Conservation (phyloP, 2,888 invertebrate genomes). For the Tipula confusa region DNA sequence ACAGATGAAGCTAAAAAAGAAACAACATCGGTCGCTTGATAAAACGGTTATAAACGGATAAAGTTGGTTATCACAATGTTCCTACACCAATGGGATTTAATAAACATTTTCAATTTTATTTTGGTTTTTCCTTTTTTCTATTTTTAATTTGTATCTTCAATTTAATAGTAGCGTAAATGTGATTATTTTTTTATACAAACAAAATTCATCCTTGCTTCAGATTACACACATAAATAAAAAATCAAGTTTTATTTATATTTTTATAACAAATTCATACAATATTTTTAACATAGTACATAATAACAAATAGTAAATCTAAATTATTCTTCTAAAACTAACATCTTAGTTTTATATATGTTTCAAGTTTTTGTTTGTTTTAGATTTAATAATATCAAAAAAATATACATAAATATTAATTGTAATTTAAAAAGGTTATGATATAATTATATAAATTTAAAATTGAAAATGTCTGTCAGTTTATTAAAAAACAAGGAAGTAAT, state of each 20-base stretch:
- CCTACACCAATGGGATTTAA: not conserved
- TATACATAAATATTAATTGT: not conserved
- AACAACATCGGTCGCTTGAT: slow-evolving; percentile 62
- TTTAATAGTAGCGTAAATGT: not conserved
- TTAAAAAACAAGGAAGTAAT: too few species aligned
- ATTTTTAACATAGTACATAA: not conserved
- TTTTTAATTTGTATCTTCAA: not conserved
- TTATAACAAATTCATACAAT: not conserved
- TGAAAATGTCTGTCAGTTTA: too few species aligned
- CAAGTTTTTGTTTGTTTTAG: not conserved
- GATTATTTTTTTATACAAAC: not conserved
- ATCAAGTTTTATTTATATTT: too few species aligned
- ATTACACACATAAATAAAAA: too few species aligned
- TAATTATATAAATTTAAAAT: not conserved
- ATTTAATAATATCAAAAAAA: not conserved
- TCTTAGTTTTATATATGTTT: not conserved
- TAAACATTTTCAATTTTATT: not conserved
- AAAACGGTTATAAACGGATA: slow-evolving; percentile 31
- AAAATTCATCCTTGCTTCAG: not conserved
- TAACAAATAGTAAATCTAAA: not conserved
- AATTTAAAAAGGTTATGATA: not conserved
- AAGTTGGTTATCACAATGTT: not conserved
- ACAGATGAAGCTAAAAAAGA: slow-evolving; percentile 67
- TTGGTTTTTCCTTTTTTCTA: too few species aligned
- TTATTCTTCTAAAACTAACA: not conserved